These are phyloP conservation scores for Rhinella marina DNA, from an alignment of 2,797 vertebrate genomes.

Conservation along the genomic window DNA sequence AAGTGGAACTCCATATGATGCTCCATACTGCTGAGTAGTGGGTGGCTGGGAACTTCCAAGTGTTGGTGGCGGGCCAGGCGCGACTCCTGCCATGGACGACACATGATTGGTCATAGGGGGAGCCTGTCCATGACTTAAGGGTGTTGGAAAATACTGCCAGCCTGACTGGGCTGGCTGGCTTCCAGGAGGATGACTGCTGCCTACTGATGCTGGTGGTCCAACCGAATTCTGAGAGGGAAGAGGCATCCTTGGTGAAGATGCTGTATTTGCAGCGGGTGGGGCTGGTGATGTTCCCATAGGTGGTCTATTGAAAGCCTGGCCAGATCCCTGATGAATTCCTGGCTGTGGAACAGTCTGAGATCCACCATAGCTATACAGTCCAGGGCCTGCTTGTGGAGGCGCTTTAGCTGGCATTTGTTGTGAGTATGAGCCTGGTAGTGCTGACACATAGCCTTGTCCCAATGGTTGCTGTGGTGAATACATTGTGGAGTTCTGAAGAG, in stretches of 20 bases:
- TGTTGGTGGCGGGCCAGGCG: constrained; percentile 67
- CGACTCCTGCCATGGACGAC: constrained; percentile 67
- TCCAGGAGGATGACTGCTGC: constrained; percentile 77
- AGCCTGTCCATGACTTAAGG: constrained; percentile 66
- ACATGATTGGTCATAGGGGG: constrained; percentile 76
- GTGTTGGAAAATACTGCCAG: constrained; percentile 80
- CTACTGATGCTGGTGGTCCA: constrained; percentile 74
- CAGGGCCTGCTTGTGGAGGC: constrained; percentile 73
- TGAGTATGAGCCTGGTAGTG: constrained; percentile 75
- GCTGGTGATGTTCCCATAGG: constrained; percentile 72
- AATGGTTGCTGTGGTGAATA: constrained; percentile 72
- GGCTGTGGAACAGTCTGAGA: constrained; percentile 77
- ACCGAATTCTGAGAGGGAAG: constrained; percentile 76
- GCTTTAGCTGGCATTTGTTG: constrained; percentile 80
- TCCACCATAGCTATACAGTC: constrained; percentile 78
- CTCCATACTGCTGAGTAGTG: constrained; percentile 75
- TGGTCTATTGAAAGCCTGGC: constrained; percentile 78
- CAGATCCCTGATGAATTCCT: constrained; percentile 78
- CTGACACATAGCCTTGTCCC: constrained; percentile 76
- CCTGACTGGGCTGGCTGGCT: constrained; percentile 70
- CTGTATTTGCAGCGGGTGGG: constrained; percentile 75
- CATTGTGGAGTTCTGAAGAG: constrained; percentile 82
- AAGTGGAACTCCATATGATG: constrained; percentile 73
- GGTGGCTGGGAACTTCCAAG: constrained; percentile 74
- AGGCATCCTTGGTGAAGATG: constrained; percentile 70